A percentile compares a stretch with the other conserved stretches of the same genome.
Conservation (phyloP, 2,888 invertebrate species). For the Augiades crinisus region DNA sequence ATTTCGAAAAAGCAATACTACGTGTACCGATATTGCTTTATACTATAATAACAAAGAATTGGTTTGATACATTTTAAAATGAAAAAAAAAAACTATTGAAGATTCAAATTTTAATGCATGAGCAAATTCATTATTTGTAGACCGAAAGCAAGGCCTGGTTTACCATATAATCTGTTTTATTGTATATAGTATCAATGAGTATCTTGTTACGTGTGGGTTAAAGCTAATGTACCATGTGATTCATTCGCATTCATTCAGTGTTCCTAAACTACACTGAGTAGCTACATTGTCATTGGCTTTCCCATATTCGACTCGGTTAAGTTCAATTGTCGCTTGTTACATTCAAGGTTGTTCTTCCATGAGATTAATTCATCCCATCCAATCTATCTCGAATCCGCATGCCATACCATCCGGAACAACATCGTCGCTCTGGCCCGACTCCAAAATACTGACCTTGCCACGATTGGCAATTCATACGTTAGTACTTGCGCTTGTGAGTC, state of each 20-base stretch:
- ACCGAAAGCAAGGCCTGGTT: too few species aligned
- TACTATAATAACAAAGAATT: neutral
- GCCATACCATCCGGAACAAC: constrained; percentile 42
- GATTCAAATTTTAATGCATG: too few species aligned
- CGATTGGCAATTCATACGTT: constrained; percentile 51
- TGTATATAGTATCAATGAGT: neutral
- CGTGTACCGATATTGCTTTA: too few species aligned
- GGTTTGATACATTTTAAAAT: too few species aligned
- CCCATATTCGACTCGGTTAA: constrained; percentile 28
- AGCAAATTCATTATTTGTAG: too few species aligned
- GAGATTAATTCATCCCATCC: constrained; percentile 43
- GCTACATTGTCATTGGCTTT: constrained; percentile 6
- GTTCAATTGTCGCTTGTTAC: constrained; percentile 36
- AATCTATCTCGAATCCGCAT: constrained; percentile 46
- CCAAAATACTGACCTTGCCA: constrained; percentile 63
- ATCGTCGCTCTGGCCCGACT: constrained; percentile 50
- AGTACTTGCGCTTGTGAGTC: constrained; percentile 42
- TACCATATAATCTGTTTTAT: neutral
- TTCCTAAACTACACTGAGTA: constrained; percentile 1
- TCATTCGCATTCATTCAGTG: neutral
- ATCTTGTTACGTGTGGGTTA: too few species aligned
- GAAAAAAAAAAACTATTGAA: too few species aligned
- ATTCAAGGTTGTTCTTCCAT: constrained; percentile 44
- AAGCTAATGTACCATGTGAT: neutral
- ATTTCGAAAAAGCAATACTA: too few species aligned